Base-by-base conservation (phyloP, 2,113 vertebrate species). In the Crocuta crocuta region DNA sequence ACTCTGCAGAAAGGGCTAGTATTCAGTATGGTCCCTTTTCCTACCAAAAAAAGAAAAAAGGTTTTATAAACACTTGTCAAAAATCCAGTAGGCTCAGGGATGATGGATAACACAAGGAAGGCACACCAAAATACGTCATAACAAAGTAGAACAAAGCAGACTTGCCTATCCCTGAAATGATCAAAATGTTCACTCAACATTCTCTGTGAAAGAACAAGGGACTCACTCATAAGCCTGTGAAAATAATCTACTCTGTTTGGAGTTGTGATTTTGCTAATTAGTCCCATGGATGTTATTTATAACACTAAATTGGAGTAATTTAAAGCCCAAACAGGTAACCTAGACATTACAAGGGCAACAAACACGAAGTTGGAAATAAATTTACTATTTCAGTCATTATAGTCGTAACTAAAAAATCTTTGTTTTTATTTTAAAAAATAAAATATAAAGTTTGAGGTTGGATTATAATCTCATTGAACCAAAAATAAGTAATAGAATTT, bases 391-490 rank as follows among this genome's bases (percentile, higher is more conserved):
- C 35, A 48, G 10, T 66, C 50, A 96, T 48, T 91, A 2, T 39
- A 90, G 73, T 16, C 88, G 23, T 68, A 45, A 82, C 50, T 86
- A 73, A 80, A 92, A 79, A 74, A 80, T 53, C 45, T 74, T 94
- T 93, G 16, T 35, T 82, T 73, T 82, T 26, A 50, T 74, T 88
- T 91, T 83, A 55, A 91, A 55, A 91, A 91, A n/a, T 91, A 95
- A 88, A 92, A 90, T 80, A 84, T 26, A 12, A 87, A 82, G 91
- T 65, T 66, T 85, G 17, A 35, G 39, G 39, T 83, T 96, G 76
- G 91, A 90, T 58, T 96, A 79, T 93, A 95, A 95, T 80, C 48
- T 98, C 61, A 81, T 7, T 93, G 50, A 95, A 96, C 45, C 43
- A 96, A 87, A 96, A 83, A 79, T 76, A 93, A 58, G 66, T n/a